Conservation (phyloP, 2,888 invertebrate genomes). For the Pycnomerus fuliginosus region DNA sequence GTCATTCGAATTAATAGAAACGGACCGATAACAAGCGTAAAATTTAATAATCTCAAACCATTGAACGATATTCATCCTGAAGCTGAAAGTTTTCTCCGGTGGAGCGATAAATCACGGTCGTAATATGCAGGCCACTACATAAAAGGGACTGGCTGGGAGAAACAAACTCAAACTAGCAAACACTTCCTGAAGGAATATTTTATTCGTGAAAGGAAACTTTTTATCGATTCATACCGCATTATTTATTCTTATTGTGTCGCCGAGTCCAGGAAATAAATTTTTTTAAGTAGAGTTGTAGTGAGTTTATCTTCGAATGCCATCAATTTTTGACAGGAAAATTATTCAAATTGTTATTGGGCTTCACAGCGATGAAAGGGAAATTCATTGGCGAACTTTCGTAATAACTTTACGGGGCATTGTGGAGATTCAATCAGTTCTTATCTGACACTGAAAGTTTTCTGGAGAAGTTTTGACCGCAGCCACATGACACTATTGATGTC, state of each 20-base stretch:
- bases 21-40: too few relatives aligned
- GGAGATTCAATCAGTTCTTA: constrained; percentile 6
- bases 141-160: too few relatives aligned
- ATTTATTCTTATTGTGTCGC: constrained; percentile 20
- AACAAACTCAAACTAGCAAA: constrained; percentile 21
- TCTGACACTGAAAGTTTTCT: constrained; percentile 14
- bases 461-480: constrained; percentile 7
- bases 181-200: constrained; percentile 25
- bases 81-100: too few relatives aligned
- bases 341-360: constrained; percentile 4
- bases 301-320: too few relatives aligned
- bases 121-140: too few relatives aligned
- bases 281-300: too few relatives aligned
- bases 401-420: constrained; percentile 17
- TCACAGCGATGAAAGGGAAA: constrained; percentile 5
- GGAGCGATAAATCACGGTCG: too few relatives aligned
- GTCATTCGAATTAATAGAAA: not conserved
- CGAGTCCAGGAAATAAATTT: constrained; percentile 13
- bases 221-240: constrained; percentile 15
- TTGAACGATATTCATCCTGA: too few relatives aligned
- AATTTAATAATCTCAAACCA: too few relatives aligned
- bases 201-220: constrained; percentile 10
- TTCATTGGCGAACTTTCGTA: constrained; percentile 8
- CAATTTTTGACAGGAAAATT: too few relatives aligned
- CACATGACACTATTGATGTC: constrained; percentile 14